phyloP scores from a whole-genome alignment of 37 sponge, comb jelly and placozoan genomes.

The Bolinopsis microptera region DNA sequence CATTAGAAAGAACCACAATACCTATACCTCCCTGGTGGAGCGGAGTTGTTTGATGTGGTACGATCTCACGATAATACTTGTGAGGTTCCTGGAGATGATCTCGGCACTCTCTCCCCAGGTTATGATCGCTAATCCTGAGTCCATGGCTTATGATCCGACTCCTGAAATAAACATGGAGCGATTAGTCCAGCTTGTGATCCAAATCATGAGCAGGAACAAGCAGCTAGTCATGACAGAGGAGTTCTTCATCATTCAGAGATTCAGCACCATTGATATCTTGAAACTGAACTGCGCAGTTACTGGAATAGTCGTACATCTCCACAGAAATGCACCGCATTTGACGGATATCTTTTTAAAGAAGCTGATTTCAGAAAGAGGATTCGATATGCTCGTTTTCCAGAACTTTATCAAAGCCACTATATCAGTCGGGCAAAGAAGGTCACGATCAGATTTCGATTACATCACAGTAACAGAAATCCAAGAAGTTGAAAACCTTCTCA shows the following conservation, averaged over 20 bases:
- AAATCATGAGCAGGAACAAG: slow-evolving; percentile 48
- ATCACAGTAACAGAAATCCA: not conserved
- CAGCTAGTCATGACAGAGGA: slow-evolving; percentile 54
- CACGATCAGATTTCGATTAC: not conserved
- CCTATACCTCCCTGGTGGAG: slow-evolving; percentile 14
- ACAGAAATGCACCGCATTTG: slow-evolving; percentile 13
- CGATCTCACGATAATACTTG: slow-evolving; percentile 19
- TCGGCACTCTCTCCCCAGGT: slow-evolving; percentile 22
- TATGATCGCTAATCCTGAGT: slow-evolving; percentile 35
- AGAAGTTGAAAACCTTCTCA: slow-evolving; percentile 17
- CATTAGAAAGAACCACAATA: not conserved
- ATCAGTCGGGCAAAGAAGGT: not conserved
- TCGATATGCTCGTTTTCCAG: slow-evolving; percentile 10
- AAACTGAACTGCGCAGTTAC: slow-evolving; percentile 39
- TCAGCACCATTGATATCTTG: slow-evolving; percentile 48
- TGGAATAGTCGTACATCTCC: not conserved
- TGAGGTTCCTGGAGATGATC: slow-evolving; percentile 52
- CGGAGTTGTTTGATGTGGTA: slow-evolving; percentile 43
- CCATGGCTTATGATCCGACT: slow-evolving; percentile 49
- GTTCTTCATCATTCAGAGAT: not conserved
- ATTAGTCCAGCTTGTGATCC: slow-evolving; percentile 41
- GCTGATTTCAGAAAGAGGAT: slow-evolving; percentile 33
- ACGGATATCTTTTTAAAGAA: slow-evolving; percentile 31
- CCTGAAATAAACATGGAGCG: slow-evolving; percentile 58
- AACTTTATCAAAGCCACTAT: slow-evolving; percentile 28